A percentile compares a stretch with the other conserved stretches of the same genome.
These are phyloP conservation scores for Cylloceria caligata DNA, from an alignment of 2,888 invertebrate genomes.

Conservation along the genomic window DNA sequence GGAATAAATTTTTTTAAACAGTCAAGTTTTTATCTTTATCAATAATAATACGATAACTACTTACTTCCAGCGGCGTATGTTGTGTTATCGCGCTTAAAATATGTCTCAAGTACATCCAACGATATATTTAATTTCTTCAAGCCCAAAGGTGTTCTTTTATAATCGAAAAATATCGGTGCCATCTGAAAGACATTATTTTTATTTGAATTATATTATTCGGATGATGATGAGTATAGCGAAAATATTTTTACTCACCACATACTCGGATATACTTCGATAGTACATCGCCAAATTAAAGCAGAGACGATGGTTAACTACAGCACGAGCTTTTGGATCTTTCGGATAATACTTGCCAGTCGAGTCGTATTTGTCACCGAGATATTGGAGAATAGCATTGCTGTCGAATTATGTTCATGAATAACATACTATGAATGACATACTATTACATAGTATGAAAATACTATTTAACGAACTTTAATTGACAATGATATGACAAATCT, in stretches of 20 bases:
- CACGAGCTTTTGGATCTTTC: conserved; percentile 89
- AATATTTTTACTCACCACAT: conserved; percentile 86
- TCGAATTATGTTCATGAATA: neutral
- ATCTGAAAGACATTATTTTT: conserved; percentile 85
- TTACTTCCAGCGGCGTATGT: conserved; percentile 88
- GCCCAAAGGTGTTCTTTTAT: conserved; percentile 88
- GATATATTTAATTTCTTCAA: conserved; percentile 90
- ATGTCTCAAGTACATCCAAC: conserved; percentile 89
- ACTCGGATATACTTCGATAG: conserved; percentile 89
- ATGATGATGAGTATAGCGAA: conserved; percentile 16
- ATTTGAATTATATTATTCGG: neutral
- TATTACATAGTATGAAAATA: no score
- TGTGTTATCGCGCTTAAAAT: conserved; percentile 87
- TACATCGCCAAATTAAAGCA: conserved; percentile 92
- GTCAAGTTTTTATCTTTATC: neutral
- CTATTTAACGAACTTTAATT: no score
- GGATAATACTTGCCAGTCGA: conserved; percentile 90
- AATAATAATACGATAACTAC: conserved; percentile 51
- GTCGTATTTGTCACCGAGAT: conserved; percentile 91
- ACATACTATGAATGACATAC: no score
- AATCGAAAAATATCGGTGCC: conserved; percentile 92
- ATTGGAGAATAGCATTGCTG: conserved; percentile 88
- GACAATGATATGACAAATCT: no score
- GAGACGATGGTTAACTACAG: conserved; percentile 91
- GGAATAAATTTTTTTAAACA: neutral